These are phyloP conservation scores for Nylanderia fulva DNA, from an alignment of 1,140 invertebrate genomes.

Conservation along the genomic window DNA sequence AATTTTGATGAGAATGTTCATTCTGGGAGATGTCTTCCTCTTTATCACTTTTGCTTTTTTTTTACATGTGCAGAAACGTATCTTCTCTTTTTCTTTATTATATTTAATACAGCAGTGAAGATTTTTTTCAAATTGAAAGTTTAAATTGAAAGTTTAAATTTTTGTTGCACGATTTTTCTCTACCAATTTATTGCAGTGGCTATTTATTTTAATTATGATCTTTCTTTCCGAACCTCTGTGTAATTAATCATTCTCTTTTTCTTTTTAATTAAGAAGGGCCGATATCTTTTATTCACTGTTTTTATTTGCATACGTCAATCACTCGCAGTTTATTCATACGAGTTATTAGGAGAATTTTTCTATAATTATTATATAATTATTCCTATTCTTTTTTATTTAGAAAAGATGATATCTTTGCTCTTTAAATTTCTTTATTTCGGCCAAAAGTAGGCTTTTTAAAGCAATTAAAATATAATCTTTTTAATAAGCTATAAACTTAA, in stretches of 20 bases:
- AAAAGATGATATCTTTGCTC: background rate
- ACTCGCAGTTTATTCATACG: too few relatives aligned
- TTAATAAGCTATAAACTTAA: background rate
- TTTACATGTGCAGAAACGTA: background rate
- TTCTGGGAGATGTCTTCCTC: background rate
- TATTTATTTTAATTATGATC: background rate
- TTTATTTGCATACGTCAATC: background rate
- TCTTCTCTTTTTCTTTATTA: background rate
- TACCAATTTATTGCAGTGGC: background rate
- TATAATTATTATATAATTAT: too few relatives aligned
- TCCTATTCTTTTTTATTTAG: background rate
- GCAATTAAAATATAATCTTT: background rate
- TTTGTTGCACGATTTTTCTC: background rate
- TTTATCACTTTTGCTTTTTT: background rate
- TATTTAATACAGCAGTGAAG: background rate
- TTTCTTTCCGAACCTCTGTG: background rate
- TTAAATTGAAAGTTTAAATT: background rate
- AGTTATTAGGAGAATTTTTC: too few relatives aligned
- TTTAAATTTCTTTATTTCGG: background rate
- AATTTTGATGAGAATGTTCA: conserved; percentile 40
- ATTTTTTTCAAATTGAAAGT: background rate
- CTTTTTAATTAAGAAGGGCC: background rate
- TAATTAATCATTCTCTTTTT: background rate
- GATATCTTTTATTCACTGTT: background rate
- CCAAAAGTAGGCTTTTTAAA: background rate